phyloP scores from a whole-genome alignment of 1,140 invertebrate species.

The Gerris buenoi region DNA sequence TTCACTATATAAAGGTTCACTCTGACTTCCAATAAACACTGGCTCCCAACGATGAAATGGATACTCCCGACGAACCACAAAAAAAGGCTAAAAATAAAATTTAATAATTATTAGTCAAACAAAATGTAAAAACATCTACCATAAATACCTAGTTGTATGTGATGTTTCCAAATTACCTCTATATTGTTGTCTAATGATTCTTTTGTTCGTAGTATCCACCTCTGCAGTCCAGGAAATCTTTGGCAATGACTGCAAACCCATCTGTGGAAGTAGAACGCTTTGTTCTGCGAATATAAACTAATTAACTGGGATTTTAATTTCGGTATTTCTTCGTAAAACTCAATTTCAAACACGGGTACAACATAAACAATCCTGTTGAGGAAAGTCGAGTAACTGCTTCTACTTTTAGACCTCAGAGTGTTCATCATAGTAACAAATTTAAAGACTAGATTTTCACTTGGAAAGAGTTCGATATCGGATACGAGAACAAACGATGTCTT shows the following conservation, averaged over 20 bases:
- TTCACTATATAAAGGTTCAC: slow-evolving; percentile 66
- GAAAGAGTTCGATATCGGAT: slow-evolving; percentile 58
- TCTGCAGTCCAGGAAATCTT: slow-evolving; percentile 54
- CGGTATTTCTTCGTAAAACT: slow-evolving; percentile 39
- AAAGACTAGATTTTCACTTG: slow-evolving; percentile 43
- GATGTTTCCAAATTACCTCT: slow-evolving; percentile 28
- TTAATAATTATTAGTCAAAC: too few relatives aligned
- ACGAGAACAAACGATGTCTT: slow-evolving; percentile 51
- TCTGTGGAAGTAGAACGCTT: slow-evolving; percentile 38
- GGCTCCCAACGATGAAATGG: slow-evolving; percentile 68
- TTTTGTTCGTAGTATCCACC: slow-evolving; percentile 40
- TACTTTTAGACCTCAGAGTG: slow-evolving; percentile 19
- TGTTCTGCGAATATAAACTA: slow-evolving; percentile 28
- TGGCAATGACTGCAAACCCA: slow-evolving; percentile 58
- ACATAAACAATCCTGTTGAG: slow-evolving; percentile 39
- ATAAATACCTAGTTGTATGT: too few relatives aligned
- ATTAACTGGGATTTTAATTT: slow-evolving; percentile 38
- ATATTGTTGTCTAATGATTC: slow-evolving; percentile 31
- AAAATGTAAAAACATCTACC: too few relatives aligned
- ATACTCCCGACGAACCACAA: slow-evolving; percentile 48
- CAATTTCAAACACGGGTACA: slow-evolving; percentile 58
- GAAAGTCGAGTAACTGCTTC: slow-evolving; percentile 4
- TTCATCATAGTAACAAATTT: slow-evolving; percentile 44
- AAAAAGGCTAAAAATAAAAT: slow-evolving; percentile 44
- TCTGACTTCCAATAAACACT: slow-evolving; percentile 61